A percentile compares a stretch with the other conserved stretches of the same genome.
These are phyloP conservation scores for Unio pictorum DNA, from an alignment of 2,888 invertebrate genomes.

Conservation along the genomic window DNA sequence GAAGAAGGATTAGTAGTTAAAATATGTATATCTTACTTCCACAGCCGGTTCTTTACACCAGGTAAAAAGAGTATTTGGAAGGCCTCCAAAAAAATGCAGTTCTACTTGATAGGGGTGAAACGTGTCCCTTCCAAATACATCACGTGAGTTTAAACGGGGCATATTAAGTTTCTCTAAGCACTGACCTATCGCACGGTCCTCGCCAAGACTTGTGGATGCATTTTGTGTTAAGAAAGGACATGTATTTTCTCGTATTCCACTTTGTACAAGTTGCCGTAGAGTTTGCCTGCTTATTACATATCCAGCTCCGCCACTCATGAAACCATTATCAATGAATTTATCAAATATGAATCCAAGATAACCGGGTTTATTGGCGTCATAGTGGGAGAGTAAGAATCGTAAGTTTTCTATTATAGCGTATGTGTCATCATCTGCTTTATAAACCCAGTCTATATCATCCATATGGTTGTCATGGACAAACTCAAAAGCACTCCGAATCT, in stretches of 20 bases:
- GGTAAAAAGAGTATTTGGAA: slow-evolving; percentile 33
- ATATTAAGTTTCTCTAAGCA: slow-evolving; percentile 90
- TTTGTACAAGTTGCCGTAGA: slow-evolving; percentile 81
- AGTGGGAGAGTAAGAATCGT: slow-evolving; percentile 85
- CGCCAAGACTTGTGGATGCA: slow-evolving; percentile 76
- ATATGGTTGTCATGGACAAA: slow-evolving; percentile 86
- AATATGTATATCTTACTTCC: slow-evolving; percentile 20
- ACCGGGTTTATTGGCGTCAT: slow-evolving; percentile 82
- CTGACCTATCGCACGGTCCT: slow-evolving; percentile 93
- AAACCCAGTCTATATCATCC: slow-evolving; percentile 93
- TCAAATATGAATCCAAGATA: slow-evolving; percentile 78
- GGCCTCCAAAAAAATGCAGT: slow-evolving; percentile 31
- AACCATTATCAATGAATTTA: slow-evolving; percentile 64
- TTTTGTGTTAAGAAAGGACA: slow-evolving; percentile 78
- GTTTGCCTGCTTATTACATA: slow-evolving; percentile 93
- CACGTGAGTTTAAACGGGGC: slow-evolving; percentile 88
- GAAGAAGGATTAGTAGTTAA: too few relatives aligned
- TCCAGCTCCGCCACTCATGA: slow-evolving; percentile 72
- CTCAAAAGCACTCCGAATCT: slow-evolving; percentile 93
- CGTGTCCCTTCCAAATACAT: slow-evolving; percentile 85
- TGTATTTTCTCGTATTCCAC: slow-evolving; percentile 77
- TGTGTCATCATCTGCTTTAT: slow-evolving; percentile 98
- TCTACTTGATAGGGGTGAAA: slow-evolving; percentile 91
- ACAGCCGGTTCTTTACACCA: slow-evolving; percentile 32
- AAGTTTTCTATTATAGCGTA: slow-evolving; percentile 96